A percentile compares a stretch with the other conserved stretches of the same genome.
These are phyloP conservation scores for Platycheirus rosarum DNA, from an alignment of 2,888 invertebrate species.

Conservation along the genomic window DNA sequence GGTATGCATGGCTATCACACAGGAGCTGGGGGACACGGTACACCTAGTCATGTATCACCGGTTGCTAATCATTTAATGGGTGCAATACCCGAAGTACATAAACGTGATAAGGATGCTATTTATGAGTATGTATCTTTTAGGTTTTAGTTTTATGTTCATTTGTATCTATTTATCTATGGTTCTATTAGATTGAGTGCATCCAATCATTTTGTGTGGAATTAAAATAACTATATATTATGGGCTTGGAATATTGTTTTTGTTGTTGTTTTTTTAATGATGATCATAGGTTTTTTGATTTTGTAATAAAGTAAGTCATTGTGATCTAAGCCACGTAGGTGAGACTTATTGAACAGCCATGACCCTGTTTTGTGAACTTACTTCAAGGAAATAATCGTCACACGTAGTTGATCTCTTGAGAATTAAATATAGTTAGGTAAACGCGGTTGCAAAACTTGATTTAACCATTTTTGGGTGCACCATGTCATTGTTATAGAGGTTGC, in stretches of 20 bases:
- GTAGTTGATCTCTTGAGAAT: no score
- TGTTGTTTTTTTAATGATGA: background rate
- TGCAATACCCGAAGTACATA: slow-evolving; percentile 94
- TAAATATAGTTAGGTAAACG: no score
- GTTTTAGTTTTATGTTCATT: slow-evolving; percentile 41
- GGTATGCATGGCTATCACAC: slow-evolving; percentile 85
- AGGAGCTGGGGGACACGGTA: slow-evolving; percentile 83
- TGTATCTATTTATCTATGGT: slow-evolving; percentile 8
- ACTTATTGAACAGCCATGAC: slow-evolving; percentile 62
- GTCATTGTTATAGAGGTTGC: slow-evolving; percentile 20
- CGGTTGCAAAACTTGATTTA: slow-evolving; percentile 51
- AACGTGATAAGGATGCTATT: slow-evolving; percentile 99
- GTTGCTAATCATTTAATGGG: slow-evolving; percentile 94
- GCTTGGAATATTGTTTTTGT: background rate
- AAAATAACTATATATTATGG: slow-evolving; percentile 24
- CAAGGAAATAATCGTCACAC: slow-evolving; percentile 28
- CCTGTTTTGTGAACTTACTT: slow-evolving; percentile 36
- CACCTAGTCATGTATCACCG: slow-evolving; percentile 92
- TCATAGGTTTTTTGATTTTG: no score
- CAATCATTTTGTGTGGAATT: slow-evolving; percentile 31
- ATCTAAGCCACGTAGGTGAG: slow-evolving; percentile 6
- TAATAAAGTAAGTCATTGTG: slow-evolving; percentile 12
- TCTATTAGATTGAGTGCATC: slow-evolving; percentile 67
- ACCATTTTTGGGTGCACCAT: slow-evolving; percentile 67
- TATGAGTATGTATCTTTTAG: slow-evolving; percentile 92